phyloP scores from a whole-genome alignment of 1,140 invertebrate species.

The Papilio glaucus region DNA sequence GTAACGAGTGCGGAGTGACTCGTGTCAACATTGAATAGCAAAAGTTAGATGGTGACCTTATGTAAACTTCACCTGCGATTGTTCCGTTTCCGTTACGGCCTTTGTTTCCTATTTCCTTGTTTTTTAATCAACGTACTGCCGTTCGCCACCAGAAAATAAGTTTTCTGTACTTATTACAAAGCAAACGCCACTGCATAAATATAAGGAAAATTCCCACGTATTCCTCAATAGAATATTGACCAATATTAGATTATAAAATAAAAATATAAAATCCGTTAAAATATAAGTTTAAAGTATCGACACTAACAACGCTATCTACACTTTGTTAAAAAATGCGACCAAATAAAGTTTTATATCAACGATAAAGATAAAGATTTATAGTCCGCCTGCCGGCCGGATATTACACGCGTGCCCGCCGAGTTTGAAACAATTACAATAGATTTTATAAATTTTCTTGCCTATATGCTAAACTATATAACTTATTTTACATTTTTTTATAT shows the following conservation, averaged over 20 bases:
- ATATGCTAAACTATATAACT: too few relatives aligned
- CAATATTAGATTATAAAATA: too few relatives aligned
- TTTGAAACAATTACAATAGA: too few relatives aligned
- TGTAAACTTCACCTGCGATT: conserved; percentile 22
- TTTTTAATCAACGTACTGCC: conserved; percentile 20
- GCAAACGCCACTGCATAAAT: neutral
- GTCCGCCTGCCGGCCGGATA: neutral
- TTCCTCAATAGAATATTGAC: too few relatives aligned
- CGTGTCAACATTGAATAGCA: conserved; percentile 20
- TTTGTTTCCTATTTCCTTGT: conserved; percentile 23
- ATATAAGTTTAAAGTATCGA: too few relatives aligned
- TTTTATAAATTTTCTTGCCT: too few relatives aligned
- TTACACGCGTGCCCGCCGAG: neutral
- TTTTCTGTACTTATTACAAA: neutral
- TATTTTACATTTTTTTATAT: too few relatives aligned
- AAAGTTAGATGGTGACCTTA: conserved; percentile 22
- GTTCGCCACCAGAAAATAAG: neutral
- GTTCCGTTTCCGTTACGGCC: neutral
- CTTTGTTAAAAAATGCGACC: neutral
- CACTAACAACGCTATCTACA: too few relatives aligned
- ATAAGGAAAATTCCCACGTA: neutral
- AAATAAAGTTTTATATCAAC: neutral
- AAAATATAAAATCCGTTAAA: too few relatives aligned
- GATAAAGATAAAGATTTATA: conserved; percentile 2
- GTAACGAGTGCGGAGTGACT: conserved; percentile 11